Evolutionary conservation across 2,888 invertebrate genomes (phyloP).

Genomic region (Epinotia brunnichana): DNA sequence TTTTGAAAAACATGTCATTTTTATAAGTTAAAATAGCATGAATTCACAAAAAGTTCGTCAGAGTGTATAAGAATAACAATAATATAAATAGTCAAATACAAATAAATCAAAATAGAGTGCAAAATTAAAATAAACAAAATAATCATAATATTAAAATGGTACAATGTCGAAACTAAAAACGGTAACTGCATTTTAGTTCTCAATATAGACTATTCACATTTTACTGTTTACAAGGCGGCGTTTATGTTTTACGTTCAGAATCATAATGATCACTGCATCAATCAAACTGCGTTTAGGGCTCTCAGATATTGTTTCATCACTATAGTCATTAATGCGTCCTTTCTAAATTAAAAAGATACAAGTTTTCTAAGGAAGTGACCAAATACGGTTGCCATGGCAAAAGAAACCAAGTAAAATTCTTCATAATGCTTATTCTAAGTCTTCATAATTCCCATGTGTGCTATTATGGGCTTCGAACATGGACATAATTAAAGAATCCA

Average conservation of each 20-base stretch:
- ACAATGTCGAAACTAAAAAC: too few relatives aligned
- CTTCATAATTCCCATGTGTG: neutral
- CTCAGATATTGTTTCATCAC: neutral
- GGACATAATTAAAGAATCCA: too few relatives aligned
- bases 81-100: too few relatives aligned
- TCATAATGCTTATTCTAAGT: neutral
- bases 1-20: too few relatives aligned
- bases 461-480: neutral
- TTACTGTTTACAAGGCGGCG: neutral
- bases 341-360: neutral
- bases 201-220: too few relatives aligned
- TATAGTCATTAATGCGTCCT: neutral
- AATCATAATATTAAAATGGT: too few relatives aligned
- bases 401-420: neutral
- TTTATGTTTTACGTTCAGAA: neutral
- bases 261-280: neutral
- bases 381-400: neutral
- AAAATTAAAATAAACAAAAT: too few relatives aligned
- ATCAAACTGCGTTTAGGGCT: neutral
- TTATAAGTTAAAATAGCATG: too few relatives aligned
- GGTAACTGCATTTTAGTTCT: too few relatives aligned
- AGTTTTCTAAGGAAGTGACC: neutral
- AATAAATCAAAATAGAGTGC: too few relatives aligned
- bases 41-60: too few relatives aligned
- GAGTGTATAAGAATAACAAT: too few relatives aligned